A percentile compares a stretch with the other conserved stretches of the same genome.
Conservation (phyloP, 1,140 invertebrate genomes). For the Elymnias hypermnestra region DNA sequence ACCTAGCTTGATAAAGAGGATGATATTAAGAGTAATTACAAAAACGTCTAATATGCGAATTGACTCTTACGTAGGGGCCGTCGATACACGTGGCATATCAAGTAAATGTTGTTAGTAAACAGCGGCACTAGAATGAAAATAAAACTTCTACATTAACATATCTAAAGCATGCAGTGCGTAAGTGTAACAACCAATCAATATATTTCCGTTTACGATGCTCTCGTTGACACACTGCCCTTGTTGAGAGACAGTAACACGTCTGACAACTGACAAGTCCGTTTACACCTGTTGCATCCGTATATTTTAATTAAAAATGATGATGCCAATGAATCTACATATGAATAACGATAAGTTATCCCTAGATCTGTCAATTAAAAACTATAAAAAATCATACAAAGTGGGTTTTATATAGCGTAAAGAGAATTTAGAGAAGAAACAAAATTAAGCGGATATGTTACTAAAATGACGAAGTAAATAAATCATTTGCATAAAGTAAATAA, state of each 20-base stretch:
- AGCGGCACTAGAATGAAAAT: not conserved
- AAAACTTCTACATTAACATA: constrained; percentile 3
- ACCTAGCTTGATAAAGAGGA: too few species aligned
- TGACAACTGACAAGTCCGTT: constrained; percentile 13
- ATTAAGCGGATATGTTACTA: too few species aligned
- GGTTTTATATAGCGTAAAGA: too few species aligned
- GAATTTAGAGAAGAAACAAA: too few species aligned
- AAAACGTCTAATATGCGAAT: too few species aligned
- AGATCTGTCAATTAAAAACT: not conserved
- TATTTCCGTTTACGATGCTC: constrained; percentile 24
- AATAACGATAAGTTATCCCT: not conserved
- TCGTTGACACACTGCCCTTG: constrained; percentile 29
- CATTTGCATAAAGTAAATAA: too few species aligned
- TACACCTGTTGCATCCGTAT: constrained; percentile 8
- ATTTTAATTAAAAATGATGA: not conserved
- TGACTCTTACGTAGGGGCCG: too few species aligned
- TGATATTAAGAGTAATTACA: too few species aligned
- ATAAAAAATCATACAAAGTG: too few species aligned
- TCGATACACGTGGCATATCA: too few species aligned
- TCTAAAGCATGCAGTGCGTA: constrained; percentile 8
- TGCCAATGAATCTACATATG: not conserved
- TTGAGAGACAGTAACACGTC: constrained; percentile 18
- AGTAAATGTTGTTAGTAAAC: too few species aligned
- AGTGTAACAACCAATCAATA: constrained; percentile 15
- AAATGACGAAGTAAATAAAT: too few species aligned